phyloP scores from a whole-genome alignment of 2,888 invertebrate species.

The Cartodere bifasciata region DNA sequence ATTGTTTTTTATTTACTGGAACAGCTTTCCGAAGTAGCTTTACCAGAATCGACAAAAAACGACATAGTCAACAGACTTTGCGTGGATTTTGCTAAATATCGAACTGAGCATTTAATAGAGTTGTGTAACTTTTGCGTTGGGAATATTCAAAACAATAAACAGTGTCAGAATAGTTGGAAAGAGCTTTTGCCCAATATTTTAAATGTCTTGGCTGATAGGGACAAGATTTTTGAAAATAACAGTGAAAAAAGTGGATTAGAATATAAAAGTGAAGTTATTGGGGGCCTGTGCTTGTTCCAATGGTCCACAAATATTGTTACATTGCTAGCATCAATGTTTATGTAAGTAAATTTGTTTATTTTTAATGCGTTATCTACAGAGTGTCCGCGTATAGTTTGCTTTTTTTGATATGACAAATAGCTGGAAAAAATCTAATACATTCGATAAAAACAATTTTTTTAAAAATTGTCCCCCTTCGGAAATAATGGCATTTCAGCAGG shows the following conservation, averaged over 20 bases:
- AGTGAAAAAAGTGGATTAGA: conserved; percentile 44
- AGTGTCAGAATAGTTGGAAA: conserved; percentile 43
- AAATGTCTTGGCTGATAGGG: conserved; percentile 40
- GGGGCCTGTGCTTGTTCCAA: conserved; percentile 44
- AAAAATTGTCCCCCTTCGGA: too few relatives aligned
- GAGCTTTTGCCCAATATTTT: conserved; percentile 52
- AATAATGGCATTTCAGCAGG: too few relatives aligned
- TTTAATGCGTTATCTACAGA: neutral
- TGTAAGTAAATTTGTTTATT: conserved; percentile 33
- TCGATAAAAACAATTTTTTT: too few relatives aligned
- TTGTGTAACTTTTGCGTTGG: conserved; percentile 43
- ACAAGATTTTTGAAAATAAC: conserved; percentile 43
- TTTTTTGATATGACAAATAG: too few relatives aligned
- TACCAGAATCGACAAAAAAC: conserved; percentile 30
- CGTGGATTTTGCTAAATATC: conserved; percentile 38
- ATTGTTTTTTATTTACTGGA: conserved; percentile 22
- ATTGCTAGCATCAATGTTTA: conserved; percentile 54
- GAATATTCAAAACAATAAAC: conserved; percentile 32
- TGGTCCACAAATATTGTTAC: conserved; percentile 49
- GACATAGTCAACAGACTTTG: conserved; percentile 39
- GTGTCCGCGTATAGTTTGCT: too few relatives aligned
- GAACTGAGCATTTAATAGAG: conserved; percentile 39
- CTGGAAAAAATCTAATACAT: too few relatives aligned
- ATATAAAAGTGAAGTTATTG: conserved; percentile 47
- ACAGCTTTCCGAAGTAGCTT: conserved; percentile 22